Evolutionary conservation across 2,113 vertebrate genomes (phyloP), one percentile per base, ranked within the genome.

Genomic region (Eonycteris spelaea): DNA sequence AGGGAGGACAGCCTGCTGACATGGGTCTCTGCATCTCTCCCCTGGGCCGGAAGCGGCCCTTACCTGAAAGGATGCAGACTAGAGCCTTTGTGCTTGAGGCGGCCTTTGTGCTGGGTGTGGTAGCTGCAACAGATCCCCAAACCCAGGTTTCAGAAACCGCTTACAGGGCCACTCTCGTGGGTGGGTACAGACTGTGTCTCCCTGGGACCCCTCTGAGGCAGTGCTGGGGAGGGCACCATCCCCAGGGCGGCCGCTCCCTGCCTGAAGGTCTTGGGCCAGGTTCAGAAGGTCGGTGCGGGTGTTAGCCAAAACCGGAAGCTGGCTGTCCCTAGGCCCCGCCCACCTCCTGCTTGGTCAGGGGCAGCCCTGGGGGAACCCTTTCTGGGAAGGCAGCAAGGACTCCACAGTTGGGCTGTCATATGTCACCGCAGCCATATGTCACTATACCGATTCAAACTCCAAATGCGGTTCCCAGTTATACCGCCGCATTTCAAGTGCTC

Each of bases 21-120:
- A 13, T 9, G 71, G 30, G 43, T 70, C n/a, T 22, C 15, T 38
- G 15, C 7, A 1, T 8, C 15, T 21, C 21, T 15, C 3, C 65
- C 73, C 67, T 2, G 22, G 35, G 26, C 59, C 26, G 6, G 0
- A n/a, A 14, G 13, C 68, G 5, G 22, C 28, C 95, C 98, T 98
- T 99, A 99, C 99, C 99, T 99, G 96, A 99, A 98, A 82, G 99
- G 99, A 93, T 99, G 99, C 71, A 99, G 97, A 80, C 97, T 95
- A 38, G 98, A 98, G 75, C 98, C 98, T 75, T 98, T 98, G 70
- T 99, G 98, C 98, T 98, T 98, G 95, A 99, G 98, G 40, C 98
- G 98, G 73, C 98, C 99, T 97, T 99, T 99, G 90, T 99, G 98
- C 91, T 99, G 99, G 55, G 98, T 90, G 89, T 99, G 97, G 86